Conservation (phyloP, 2,797 vertebrate genomes). For the Rhabdophis nuchalis region DNA sequence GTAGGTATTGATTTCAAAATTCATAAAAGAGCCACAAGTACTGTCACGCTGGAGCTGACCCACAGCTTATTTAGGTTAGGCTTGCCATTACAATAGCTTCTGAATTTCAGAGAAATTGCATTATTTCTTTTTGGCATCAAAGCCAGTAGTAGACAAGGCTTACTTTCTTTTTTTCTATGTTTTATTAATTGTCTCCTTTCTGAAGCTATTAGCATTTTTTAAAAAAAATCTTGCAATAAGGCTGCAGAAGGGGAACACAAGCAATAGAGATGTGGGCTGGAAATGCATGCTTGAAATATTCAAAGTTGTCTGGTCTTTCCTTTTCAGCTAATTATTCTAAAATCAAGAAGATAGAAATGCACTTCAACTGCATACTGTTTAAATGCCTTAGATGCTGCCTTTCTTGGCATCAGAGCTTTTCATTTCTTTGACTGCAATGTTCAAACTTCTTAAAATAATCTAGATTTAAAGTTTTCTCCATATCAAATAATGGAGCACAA, state of each 20-base stretch:
- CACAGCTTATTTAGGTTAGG: neutral
- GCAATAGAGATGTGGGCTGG: neutral
- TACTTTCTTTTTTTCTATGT: neutral
- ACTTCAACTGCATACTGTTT: neutral
- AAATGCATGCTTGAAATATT: neutral
- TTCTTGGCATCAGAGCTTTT: neutral
- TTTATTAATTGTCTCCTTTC: neutral
- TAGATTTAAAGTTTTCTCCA: neutral
- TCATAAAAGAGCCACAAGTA: neutral
- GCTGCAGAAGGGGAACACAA: neutral
- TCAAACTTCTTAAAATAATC: neutral
- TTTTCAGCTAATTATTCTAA: neutral
- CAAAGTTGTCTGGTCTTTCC: neutral
- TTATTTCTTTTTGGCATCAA: constrained; percentile 3
- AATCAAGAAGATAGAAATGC: neutral
- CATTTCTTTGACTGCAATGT: neutral
- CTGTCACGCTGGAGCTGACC: neutral
- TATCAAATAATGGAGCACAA: neutral
- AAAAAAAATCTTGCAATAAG: neutral
- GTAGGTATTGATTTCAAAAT: neutral
- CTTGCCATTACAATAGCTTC: neutral
- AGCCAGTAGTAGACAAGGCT: neutral
- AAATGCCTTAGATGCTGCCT: neutral
- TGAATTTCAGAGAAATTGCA: neutral
- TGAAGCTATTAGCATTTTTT: neutral